phyloP scores from a whole-genome alignment of 2,797 vertebrate species.

The Carduelis carduelis region DNA sequence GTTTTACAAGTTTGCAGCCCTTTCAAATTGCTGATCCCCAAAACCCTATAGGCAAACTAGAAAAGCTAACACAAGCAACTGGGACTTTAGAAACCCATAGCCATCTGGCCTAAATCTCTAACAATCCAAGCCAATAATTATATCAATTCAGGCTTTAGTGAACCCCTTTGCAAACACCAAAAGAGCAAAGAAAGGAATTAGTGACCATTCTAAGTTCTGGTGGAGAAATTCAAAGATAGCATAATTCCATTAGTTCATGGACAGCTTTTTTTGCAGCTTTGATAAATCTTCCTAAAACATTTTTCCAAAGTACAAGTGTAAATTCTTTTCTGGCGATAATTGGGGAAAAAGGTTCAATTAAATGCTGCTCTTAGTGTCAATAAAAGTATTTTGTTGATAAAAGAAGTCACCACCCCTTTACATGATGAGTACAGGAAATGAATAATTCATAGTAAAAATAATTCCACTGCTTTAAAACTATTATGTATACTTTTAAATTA shows the following conservation, averaged over 20 bases:
- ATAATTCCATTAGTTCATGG: conserved; percentile 75
- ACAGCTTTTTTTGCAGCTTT: conserved; percentile 63
- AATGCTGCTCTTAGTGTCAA: conserved; percentile 49
- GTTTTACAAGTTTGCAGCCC: conserved; percentile 81
- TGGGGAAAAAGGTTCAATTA: conserved; percentile 65
- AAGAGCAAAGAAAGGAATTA: conserved; percentile 79
- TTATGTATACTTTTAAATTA: conserved; percentile 29
- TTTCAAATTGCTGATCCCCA: conserved; percentile 77
- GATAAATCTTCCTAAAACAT: conserved; percentile 62
- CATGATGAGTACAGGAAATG: conserved; percentile 8
- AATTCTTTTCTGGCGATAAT: conserved; percentile 65
- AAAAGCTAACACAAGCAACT: conserved; percentile 82
- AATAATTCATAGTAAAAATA: conserved; percentile 67
- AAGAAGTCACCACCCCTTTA: conserved; percentile 48
- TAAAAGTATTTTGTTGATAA: conserved; percentile 50
- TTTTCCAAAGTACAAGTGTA: conserved; percentile 51
- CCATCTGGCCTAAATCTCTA: conserved; percentile 86
- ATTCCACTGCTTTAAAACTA: conserved; percentile 42
- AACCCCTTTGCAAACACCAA: conserved; percentile 74
- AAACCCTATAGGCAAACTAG: conserved; percentile 79
- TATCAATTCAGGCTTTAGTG: conserved; percentile 79
- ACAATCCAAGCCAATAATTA: conserved; percentile 85
- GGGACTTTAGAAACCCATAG: conserved; percentile 79
- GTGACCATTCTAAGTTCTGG: conserved; percentile 68
- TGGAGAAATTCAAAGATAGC: conserved; percentile 75